Evolutionary conservation across 2,113 vertebrate genomes (phyloP).

Genomic region (Xiphias gladius): DNA sequence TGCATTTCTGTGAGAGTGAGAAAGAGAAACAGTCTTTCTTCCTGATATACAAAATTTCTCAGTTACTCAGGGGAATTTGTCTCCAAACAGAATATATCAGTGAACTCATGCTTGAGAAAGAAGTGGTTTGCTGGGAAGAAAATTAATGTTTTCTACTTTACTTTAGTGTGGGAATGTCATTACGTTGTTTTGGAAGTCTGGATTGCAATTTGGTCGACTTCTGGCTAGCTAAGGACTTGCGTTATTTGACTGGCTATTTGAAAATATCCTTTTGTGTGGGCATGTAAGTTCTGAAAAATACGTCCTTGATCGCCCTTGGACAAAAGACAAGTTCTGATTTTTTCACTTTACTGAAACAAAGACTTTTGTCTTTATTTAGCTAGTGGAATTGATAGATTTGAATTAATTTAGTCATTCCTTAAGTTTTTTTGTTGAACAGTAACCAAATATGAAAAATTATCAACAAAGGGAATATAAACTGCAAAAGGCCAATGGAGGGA

Average conservation of each 20-base stretch:
- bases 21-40: slow-evolving; percentile 29
- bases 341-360: not conserved
- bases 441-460: not conserved
- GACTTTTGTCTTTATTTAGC: not conserved
- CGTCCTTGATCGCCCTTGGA: not conserved
- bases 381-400: not conserved
- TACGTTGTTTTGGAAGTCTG: slow-evolving; percentile 11
- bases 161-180: slow-evolving; percentile 5
- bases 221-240: not conserved
- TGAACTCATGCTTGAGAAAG: slow-evolving; percentile 22
- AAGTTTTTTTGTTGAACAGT: not conserved
- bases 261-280: slow-evolving; percentile 3
- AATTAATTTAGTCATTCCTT: not conserved
- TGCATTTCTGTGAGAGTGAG: not conserved
- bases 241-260: slow-evolving; percentile 5
- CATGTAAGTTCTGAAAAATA: not conserved
- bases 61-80: slow-evolving; percentile 18
- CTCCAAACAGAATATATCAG: slow-evolving; percentile 22
- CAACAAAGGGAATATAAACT: not conserved
- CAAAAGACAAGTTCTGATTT: not conserved
- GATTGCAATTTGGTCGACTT: slow-evolving; percentile 33
- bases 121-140: not conserved
- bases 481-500: not conserved
- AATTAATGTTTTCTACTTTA: slow-evolving; percentile 9
- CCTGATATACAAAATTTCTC: slow-evolving; percentile 26